phyloP scores from a whole-genome alignment of 2,888 invertebrate species.

The Harpalus rubripes region DNA sequence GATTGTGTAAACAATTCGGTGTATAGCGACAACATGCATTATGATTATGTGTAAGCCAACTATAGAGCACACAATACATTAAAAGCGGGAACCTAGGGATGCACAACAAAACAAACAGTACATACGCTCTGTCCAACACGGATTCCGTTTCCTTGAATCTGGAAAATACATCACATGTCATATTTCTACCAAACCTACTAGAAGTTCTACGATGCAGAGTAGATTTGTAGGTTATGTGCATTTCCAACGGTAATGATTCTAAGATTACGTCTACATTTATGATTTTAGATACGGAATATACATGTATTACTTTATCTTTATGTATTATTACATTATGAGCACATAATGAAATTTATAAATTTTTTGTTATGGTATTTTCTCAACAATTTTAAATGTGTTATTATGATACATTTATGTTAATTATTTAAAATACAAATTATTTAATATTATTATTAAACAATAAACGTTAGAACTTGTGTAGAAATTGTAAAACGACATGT shows the following conservation, averaged over 20 bases:
- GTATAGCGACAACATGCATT: constrained; percentile 17
- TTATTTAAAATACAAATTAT: too few relatives aligned
- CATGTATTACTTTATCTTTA: background rate
- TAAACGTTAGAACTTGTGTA: too few relatives aligned
- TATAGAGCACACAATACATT: constrained; percentile 20
- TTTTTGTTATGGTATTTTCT: too few relatives aligned
- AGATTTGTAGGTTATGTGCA: constrained; percentile 37
- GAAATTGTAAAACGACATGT: too few relatives aligned
- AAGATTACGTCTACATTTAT: background rate
- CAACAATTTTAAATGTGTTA: too few relatives aligned
- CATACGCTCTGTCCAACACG: constrained; percentile 91
- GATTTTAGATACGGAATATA: background rate
- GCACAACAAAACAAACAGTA: constrained; percentile 78
- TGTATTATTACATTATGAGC: background rate
- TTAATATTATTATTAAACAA: too few relatives aligned
- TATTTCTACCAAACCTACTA: constrained; percentile 60
- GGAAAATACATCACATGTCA: constrained; percentile 78
- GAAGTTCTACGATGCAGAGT: constrained; percentile 25
- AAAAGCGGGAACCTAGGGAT: constrained; percentile 14
- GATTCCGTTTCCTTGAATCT: constrained; percentile 93
- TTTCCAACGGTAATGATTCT: constrained; percentile 4
- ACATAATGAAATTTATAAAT: too few relatives aligned
- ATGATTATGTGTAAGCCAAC: constrained; percentile 45
- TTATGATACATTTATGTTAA: too few relatives aligned
- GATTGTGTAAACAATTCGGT: background rate